phyloP scores from a whole-genome alignment of 2,888 invertebrate genomes.

The Drosophila seclusa region DNA sequence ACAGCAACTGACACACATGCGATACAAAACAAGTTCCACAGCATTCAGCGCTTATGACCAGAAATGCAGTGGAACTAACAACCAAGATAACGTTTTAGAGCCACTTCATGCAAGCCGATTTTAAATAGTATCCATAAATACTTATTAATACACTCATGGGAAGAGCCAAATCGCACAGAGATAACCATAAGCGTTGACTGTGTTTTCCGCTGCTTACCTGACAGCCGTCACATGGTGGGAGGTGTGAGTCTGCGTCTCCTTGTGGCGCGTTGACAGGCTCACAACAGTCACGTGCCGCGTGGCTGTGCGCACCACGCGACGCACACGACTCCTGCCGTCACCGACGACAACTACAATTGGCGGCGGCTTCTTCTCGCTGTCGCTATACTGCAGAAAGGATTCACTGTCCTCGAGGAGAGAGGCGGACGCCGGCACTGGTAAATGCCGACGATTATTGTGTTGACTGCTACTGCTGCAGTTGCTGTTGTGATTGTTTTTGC shows the following conservation, averaged over 20 bases:
- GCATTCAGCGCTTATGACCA: conserved; percentile 10
- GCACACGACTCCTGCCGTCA: conserved; percentile 84
- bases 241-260: conserved; percentile 85
- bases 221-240: conserved; percentile 85
- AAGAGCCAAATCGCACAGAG: conserved; percentile 4
- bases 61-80: conserved; percentile 5
- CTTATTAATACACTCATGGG: not conserved
- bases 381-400: conserved; percentile 83
- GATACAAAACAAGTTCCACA: conserved; percentile 20
- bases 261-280: conserved; percentile 85
- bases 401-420: conserved; percentile 63
- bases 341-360: conserved; percentile 85
- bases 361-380: conserved; percentile 83
- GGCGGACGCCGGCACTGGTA: conserved; percentile 47
- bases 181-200: conserved; percentile 36
- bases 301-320: conserved; percentile 84
- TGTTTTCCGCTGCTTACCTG: conserved; percentile 80
- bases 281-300: conserved; percentile 85
- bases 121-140: conserved; percentile 26
- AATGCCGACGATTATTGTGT: conserved; percentile 59
- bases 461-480: conserved; percentile 34
- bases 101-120: conserved; percentile 7
- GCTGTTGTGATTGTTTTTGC: conserved; percentile 37
- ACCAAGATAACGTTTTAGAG: conserved; percentile 8
- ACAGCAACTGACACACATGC: not conserved